A percentile compares a stretch with the other conserved stretches of the same genome.
Conservation (phyloP, 1,140 invertebrate species). For the Trichogramma pretiosum region DNA sequence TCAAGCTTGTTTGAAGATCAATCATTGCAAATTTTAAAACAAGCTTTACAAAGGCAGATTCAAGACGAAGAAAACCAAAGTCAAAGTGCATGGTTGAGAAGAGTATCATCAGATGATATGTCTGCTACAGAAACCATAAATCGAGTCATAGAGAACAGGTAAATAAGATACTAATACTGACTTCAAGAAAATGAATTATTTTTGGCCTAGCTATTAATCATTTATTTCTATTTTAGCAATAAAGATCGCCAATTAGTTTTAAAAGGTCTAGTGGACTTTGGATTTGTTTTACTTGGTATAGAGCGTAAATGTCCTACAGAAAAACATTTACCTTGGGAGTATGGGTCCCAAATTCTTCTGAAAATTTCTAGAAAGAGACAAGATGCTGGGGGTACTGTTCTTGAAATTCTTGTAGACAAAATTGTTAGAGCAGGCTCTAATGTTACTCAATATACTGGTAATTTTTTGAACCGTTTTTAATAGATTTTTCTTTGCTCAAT, state of each 20-base stretch:
- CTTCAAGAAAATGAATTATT: slow-evolving; percentile 9
- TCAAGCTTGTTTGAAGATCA: slow-evolving; percentile 45
- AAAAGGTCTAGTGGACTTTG: slow-evolving; percentile 47
- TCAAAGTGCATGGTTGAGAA: slow-evolving; percentile 47
- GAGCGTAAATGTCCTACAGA: slow-evolving; percentile 31
- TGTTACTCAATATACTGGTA: slow-evolving; percentile 47
- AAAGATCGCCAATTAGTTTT: slow-evolving; percentile 46
- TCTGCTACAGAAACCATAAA: slow-evolving; percentile 40
- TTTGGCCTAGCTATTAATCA: too few species aligned
- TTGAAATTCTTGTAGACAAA: slow-evolving; percentile 42
- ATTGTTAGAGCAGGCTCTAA: slow-evolving; percentile 37
- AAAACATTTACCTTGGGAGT: slow-evolving; percentile 30
- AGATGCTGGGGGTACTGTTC: slow-evolving; percentile 38
- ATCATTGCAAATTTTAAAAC: slow-evolving; percentile 45
- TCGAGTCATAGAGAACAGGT: slow-evolving; percentile 47
- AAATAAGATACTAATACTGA: too few species aligned
- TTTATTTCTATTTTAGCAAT: slow-evolving; percentile 33
- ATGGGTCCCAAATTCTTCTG: slow-evolving; percentile 45
- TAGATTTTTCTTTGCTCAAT: neutral
- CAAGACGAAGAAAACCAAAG: slow-evolving; percentile 43
- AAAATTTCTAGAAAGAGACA: slow-evolving; percentile 45
- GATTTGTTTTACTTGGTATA: slow-evolving; percentile 43
- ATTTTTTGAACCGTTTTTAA: neutral
- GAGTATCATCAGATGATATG: slow-evolving; percentile 31
- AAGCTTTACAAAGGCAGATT: slow-evolving; percentile 36